These are phyloP conservation scores for Ligdia adustata DNA, from an alignment of 2,888 invertebrate genomes.

Conservation along the genomic window DNA sequence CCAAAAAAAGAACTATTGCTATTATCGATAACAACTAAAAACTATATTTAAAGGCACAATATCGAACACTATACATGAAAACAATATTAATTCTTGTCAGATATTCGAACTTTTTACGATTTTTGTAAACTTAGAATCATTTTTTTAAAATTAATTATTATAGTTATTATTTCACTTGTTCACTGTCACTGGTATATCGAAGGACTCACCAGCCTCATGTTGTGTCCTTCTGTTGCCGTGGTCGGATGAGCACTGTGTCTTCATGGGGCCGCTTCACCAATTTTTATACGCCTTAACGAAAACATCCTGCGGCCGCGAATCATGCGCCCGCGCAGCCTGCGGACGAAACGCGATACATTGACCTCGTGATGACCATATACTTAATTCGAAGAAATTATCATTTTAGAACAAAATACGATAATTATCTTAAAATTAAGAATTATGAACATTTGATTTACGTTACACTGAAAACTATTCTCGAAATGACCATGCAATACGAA, in stretches of 20 bases:
- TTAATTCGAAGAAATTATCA: no score
- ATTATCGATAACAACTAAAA: no score
- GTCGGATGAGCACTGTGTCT: conserved; percentile 68
- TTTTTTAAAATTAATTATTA: neutral
- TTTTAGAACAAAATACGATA: no score
- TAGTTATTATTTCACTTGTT: conserved; percentile 7
- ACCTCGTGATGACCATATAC: conserved; percentile 50
- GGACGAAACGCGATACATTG: conserved; percentile 62
- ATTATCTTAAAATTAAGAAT: no score
- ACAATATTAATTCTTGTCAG: no score
- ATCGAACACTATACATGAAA: no score
- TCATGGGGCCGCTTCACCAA: conserved; percentile 60
- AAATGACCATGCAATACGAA: no score
- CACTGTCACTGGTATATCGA: conserved; percentile 50
- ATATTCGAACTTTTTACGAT: no score
- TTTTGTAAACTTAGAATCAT: neutral
- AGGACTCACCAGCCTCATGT: conserved; percentile 82
- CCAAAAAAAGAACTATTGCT: no score
- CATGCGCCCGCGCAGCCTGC: conserved; percentile 57
- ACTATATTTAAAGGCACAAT: no score
- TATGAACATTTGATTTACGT: no score
- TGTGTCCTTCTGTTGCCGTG: conserved; percentile 73
- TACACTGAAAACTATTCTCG: no score
- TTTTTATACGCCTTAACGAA: conserved; percentile 64
- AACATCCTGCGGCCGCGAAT: conserved; percentile 74